Conservation (phyloP, 2,797 vertebrate genomes). For the Gallinago solitaria region DNA sequence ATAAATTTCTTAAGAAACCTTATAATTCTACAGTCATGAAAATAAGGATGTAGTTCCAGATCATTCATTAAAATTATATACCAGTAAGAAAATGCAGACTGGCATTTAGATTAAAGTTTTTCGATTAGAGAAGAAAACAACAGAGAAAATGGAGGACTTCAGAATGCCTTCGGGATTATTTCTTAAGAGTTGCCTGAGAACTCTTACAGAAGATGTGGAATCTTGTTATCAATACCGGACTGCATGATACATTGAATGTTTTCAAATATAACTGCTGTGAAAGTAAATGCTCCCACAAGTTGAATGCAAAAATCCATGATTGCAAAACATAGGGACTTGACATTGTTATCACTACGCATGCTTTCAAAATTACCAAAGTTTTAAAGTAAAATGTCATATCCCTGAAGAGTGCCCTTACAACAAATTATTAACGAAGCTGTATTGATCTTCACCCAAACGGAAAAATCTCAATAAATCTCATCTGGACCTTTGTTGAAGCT, state of each 20-base stretch:
- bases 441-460: constrained; percentile 83
- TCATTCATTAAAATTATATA: background rate
- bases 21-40: background rate
- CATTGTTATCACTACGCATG: constrained; percentile 20
- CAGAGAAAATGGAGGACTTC: constrained; percentile 19
- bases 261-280: constrained; percentile 45
- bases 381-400: constrained; percentile 75
- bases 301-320: constrained; percentile 36
- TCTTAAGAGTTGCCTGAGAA: background rate
- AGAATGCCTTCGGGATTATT: background rate
- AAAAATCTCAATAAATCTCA: constrained; percentile 83
- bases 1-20: background rate
- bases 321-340: background rate
- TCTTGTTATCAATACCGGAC: constrained; percentile 46
- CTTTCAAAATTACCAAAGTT: constrained; percentile 70
- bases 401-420: constrained; percentile 63
- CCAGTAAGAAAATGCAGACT: background rate
- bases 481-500: constrained; percentile 79
- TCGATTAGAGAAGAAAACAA: background rate
- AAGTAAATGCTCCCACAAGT: constrained; percentile 37
- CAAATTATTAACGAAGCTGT: constrained; percentile 78
- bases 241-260: background rate
- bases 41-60: background rate
- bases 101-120: background rate
- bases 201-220: background rate